Conservation (phyloP, 2,797 vertebrate genomes). For the Falco naumanni region DNA sequence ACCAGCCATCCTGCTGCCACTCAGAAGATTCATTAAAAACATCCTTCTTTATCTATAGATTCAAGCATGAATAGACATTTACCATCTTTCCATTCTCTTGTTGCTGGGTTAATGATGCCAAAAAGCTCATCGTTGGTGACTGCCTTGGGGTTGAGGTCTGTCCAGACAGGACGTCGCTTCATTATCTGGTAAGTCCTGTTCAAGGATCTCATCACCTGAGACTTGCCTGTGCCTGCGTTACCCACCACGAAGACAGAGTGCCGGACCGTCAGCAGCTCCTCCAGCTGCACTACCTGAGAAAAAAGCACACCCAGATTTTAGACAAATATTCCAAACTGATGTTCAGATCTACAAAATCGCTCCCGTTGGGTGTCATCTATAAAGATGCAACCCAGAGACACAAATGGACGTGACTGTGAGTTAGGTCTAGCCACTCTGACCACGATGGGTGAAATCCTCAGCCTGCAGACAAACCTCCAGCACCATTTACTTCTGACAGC, state of each 20-base stretch:
- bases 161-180: slow-evolving; percentile 88
- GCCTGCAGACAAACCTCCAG: neutral
- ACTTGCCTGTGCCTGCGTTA: slow-evolving; percentile 91
- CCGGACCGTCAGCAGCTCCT: slow-evolving; percentile 90
- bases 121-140: slow-evolving; percentile 97
- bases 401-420: neutral
- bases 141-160: slow-evolving; percentile 95
- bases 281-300: slow-evolving; percentile 91
- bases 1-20: neutral
- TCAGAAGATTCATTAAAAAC: neutral
- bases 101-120: slow-evolving; percentile 93
- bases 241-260: slow-evolving; percentile 97
- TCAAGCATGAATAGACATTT: neutral
- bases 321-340: neutral
- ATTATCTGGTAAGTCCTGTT: slow-evolving; percentile 91
- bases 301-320: neutral
- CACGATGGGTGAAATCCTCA: neutral
- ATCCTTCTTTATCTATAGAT: neutral
- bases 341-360: neutral
- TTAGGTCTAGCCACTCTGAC: neutral
- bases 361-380: neutral
- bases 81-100: slow-evolving; percentile 93
- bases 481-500: neutral
- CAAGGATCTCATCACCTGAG: slow-evolving; percentile 91
- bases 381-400: neutral